Evolutionary conservation across 1,140 invertebrate species (phyloP), one percentile per base, ranked within the genome.

Genomic region (Sarcophaga bullata): DNA sequence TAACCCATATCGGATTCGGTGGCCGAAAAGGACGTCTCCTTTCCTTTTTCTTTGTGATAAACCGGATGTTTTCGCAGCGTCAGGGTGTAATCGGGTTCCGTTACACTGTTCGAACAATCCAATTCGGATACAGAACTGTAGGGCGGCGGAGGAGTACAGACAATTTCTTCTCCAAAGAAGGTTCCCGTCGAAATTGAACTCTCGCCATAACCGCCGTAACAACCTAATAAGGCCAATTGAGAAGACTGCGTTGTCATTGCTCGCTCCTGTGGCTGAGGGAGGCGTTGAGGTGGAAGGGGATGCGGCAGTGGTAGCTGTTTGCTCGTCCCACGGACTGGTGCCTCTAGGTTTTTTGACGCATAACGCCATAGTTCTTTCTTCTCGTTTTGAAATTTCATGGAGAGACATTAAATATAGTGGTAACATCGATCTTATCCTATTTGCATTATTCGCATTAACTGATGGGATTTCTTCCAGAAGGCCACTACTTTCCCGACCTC

Each of bases 341-440:
- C 85, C 85, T 85, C 86, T 85, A 87, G 84, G 86, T 87, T 90
- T 87, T 83, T 86, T 87, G 85, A 86, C 88, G 88, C 87, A 87
- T 86, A 88, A 87, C 89, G 87, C 89, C 88, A 90, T 90, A 90
- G 84, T 86, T 88, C 86, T 88, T 82, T 87, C 83, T 88, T 89
- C 84, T 89, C 87, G 84, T 84, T 86, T 90, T 84, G 85, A 88
- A 90, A 90, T 86, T 89, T 86, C 89, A 90, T 90, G 88, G 87
- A 90, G 86, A 85, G 86, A 89, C 89, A 90, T 89, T 85, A 88
- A 89, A 86, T 90, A 86, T 88, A 87, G 88, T 88, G 87, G 87
- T 90, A 90, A 89, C 89, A 90, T 90, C 86, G 87, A 90, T 89
- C 78, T 83, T 89, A 90, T 85, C 86, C 85, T 87, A 89, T 87